Conservation (phyloP, 2,113 vertebrate species). For the Murina feae region DNA sequence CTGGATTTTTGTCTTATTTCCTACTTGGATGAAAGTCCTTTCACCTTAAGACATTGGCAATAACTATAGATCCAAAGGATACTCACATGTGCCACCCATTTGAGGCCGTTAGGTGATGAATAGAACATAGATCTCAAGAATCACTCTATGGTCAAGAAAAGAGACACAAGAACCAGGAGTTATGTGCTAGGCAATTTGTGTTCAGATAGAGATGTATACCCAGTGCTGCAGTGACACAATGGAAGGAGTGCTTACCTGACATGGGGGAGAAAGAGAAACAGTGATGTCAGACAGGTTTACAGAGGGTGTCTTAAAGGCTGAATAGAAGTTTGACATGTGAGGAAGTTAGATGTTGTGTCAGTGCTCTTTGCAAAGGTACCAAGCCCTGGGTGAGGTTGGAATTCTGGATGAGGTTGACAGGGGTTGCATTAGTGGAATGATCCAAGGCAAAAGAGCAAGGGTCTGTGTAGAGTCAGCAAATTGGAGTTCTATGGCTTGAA, state of each 20-base stretch:
- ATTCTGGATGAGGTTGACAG: not conserved
- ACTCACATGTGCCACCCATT: not conserved
- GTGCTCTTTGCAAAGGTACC: not conserved
- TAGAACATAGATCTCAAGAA: not conserved
- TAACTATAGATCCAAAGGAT: not conserved
- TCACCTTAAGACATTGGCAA: not conserved
- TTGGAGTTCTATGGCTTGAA: not conserved
- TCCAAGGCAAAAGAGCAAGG: not conserved
- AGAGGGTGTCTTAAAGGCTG: not conserved
- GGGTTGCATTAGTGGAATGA: not conserved
- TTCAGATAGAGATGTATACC: not conserved
- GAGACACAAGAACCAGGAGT: not conserved
- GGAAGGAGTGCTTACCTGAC: not conserved
- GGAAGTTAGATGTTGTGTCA: not conserved
- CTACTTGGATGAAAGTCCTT: slow-evolving; percentile 10
- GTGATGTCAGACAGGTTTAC: not conserved
- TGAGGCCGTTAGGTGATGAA: not conserved
- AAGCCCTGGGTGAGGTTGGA: not conserved
- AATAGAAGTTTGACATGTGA: not conserved
- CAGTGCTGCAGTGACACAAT: not conserved
- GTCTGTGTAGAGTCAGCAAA: not conserved
- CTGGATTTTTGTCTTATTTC: not conserved
- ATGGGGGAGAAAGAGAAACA: too few relatives aligned
- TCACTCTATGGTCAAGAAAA: not conserved
- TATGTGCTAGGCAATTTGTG: not conserved